Conservation (phyloP, 2,797 vertebrate genomes). For the Syngnathus rostellatus region DNA sequence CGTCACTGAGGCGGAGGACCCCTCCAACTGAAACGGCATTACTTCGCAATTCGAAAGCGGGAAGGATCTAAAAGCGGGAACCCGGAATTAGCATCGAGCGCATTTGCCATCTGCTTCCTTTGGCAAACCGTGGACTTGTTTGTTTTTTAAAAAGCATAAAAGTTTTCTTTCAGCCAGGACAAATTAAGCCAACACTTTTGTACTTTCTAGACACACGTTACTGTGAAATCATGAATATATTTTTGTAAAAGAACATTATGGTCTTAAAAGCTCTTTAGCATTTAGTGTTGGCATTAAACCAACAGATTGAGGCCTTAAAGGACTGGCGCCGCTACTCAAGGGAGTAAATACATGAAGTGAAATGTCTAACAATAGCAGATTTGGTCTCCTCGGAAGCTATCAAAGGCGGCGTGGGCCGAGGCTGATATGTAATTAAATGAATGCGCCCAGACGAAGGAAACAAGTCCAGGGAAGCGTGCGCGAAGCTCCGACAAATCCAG, state of each 20-base stretch:
- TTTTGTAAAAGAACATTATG: too few species aligned
- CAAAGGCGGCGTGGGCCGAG: slow-evolving; percentile 44
- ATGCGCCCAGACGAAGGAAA: slow-evolving; percentile 35
- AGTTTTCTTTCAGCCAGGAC: slow-evolving; percentile 19
- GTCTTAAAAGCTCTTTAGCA: neutral
- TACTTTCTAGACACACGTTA: neutral
- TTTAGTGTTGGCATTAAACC: neutral
- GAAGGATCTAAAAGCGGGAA: slow-evolving; percentile 17
- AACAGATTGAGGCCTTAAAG: slow-evolving; percentile 12
- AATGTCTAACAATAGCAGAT: slow-evolving; percentile 40
- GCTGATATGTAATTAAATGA: slow-evolving; percentile 55
- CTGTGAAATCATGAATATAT: too few species aligned
- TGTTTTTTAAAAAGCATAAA: slow-evolving; percentile 25
- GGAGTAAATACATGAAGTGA: slow-evolving; percentile 21
- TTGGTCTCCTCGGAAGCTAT: slow-evolving; percentile 41
- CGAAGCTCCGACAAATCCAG: slow-evolving; percentile 58
- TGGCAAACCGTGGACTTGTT: slow-evolving; percentile 29
- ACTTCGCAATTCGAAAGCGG: slow-evolving; percentile 22
- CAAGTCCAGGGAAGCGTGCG: slow-evolving; percentile 8
- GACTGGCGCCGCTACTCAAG: slow-evolving; percentile 1
- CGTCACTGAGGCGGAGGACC: slow-evolving; percentile 26
- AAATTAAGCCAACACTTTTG: slow-evolving; percentile 6
- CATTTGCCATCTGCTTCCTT: slow-evolving; percentile 44
- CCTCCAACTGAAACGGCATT: slow-evolving; percentile 20
- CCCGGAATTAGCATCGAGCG: slow-evolving; percentile 26